These are phyloP conservation scores for Isoperla grammatica DNA, from an alignment of 2,888 invertebrate species.

Conservation along the genomic window DNA sequence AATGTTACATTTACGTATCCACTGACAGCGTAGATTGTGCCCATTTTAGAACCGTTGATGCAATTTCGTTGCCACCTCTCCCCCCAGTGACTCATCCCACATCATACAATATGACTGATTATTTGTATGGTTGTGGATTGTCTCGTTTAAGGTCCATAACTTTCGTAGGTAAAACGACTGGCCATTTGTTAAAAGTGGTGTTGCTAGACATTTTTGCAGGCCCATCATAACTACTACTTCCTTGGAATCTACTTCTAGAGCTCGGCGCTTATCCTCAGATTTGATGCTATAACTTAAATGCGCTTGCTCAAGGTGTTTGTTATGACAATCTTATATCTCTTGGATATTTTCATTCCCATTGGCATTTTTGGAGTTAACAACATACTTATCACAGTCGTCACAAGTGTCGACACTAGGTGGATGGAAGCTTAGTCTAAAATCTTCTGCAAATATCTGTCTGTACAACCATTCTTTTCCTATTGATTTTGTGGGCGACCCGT, in stretches of 20 bases:
- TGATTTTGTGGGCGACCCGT: background rate
- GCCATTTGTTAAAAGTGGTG: background rate
- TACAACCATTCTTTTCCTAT: background rate
- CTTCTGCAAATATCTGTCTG: background rate
- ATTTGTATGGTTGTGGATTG: background rate
- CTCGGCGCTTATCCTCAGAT: background rate
- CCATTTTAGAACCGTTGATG: conserved; percentile 1
- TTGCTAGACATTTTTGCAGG: background rate
- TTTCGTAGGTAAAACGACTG: background rate
- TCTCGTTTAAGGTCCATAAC: background rate
- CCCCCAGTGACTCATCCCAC: conserved; percentile 5
- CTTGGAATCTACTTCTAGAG: background rate
- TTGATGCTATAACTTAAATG: background rate
- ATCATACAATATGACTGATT: background rate
- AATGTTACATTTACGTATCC: conserved; percentile 24
- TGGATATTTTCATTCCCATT: background rate
- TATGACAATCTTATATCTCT: background rate
- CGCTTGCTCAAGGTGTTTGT: conserved; percentile 5
- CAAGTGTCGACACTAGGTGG: conserved; percentile 2
- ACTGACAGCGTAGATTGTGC: background rate
- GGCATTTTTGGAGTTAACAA: background rate
- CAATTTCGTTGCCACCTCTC: background rate
- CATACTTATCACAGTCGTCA: background rate
- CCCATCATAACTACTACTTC: background rate
- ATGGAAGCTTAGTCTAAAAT: conserved; percentile 1